These are phyloP conservation scores for Cercopithecus hamlyni DNA, from an alignment of 2,797 vertebrate species.

Conservation along the genomic window DNA sequence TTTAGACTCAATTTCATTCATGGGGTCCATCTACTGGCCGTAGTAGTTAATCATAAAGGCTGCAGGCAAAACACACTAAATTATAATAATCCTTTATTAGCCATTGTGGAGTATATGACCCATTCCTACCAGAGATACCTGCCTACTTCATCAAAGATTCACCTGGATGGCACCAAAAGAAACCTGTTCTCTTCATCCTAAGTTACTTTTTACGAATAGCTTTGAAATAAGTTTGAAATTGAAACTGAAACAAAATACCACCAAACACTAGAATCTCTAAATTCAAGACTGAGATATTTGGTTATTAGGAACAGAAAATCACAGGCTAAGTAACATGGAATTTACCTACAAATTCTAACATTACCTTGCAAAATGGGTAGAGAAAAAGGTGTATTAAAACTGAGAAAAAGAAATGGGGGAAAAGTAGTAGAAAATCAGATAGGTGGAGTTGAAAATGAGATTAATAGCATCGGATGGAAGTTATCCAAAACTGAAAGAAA, in stretches of 20 bases:
- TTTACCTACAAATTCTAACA: neutral
- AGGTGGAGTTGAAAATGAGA: neutral
- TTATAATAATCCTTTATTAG: neutral
- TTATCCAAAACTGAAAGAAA: neutral
- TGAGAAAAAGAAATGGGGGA: neutral
- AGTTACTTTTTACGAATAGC: neutral
- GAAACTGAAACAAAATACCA: slow-evolving; percentile 22
- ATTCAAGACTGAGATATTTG: neutral
- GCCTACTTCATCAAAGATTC: neutral
- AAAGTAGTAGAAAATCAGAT: neutral
- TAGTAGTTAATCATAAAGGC: neutral
- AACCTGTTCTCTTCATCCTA: neutral
- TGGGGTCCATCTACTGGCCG: neutral
- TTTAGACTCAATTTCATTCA: neutral
- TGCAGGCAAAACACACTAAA: neutral
- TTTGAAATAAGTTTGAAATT: slow-evolving; percentile 3
- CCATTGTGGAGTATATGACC: neutral
- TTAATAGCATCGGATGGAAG: neutral
- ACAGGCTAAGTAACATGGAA: neutral
- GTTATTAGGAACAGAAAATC: neutral
- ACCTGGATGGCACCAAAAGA: neutral
- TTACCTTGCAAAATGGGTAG: neutral
- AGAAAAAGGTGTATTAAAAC: neutral
- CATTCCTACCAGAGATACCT: neutral
- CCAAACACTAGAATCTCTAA: neutral